phyloP scores from a whole-genome alignment of 2,888 invertebrate species.

The Prenolepis imparis region DNA sequence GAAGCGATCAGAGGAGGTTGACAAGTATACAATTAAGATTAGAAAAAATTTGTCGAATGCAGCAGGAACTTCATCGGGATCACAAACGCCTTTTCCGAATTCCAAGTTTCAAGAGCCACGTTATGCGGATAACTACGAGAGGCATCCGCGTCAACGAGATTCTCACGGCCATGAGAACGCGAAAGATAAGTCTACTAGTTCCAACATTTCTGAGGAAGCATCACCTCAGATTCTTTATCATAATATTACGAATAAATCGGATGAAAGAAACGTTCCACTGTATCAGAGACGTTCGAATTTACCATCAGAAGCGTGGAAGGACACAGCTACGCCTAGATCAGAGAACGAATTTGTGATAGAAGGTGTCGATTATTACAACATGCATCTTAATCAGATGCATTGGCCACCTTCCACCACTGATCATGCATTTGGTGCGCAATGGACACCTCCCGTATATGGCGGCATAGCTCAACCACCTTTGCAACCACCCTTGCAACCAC shows the following conservation, averaged over 20 bases:
- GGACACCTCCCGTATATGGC: conserved; percentile 58
- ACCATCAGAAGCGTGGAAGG: conserved; percentile 27
- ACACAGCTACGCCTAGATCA: conserved; percentile 48
- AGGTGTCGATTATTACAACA: conserved; percentile 62
- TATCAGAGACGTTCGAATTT: conserved; percentile 66
- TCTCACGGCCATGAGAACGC: conserved; percentile 44
- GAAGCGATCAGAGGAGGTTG: conserved; percentile 72
- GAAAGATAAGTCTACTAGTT: conserved; percentile 53
- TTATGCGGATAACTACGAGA: conserved; percentile 82
- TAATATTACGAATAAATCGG: not conserved
- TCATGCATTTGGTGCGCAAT: conserved; percentile 60
- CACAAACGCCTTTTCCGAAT: conserved; percentile 40
- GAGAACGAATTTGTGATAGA: conserved; percentile 67
- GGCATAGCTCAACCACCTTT: conserved; percentile 30
- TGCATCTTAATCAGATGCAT: conserved; percentile 57
- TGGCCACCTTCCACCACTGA: conserved; percentile 60
- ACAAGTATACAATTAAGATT: conserved; percentile 79
- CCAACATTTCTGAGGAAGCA: conserved; percentile 55
- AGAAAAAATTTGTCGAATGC: conserved; percentile 60
- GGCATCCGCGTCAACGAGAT: conserved; percentile 75
- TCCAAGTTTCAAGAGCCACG: conserved; percentile 71
- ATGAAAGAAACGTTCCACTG: conserved; percentile 58
- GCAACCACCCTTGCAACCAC: conserved; percentile 40
- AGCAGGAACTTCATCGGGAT: conserved; percentile 26
- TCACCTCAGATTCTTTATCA: conserved; percentile 30